Evolutionary conservation across 2,113 vertebrate species (phyloP), one percentile per base, ranked within the genome.

Genomic region (Lampris megalopsis): DNA sequence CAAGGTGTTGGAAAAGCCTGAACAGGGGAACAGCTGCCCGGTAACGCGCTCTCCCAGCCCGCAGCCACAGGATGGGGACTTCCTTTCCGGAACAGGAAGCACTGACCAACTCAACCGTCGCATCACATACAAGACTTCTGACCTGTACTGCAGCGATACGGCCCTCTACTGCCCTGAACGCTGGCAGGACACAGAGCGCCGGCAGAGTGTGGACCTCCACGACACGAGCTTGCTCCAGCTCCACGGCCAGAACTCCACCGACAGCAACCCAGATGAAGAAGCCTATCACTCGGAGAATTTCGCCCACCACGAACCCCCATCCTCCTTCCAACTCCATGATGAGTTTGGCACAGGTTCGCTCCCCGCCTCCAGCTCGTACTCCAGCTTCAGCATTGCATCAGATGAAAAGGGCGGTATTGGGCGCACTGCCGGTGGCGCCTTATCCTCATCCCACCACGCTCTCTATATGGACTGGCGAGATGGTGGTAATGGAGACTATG

Each of bases 91-190:
- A 40, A 89, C 94, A 48, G 96, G 94, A 24, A 91, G 93, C 6
- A 73, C 80, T 0, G 96, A 97, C 68, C 95, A 96, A 77, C 87
- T 92, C 0, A 92, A 94, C 58, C 92, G 95, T 1, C 92, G 93
- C 2, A 65, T 91, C n/a, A 89, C 95, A 0, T 97, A 95, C 75
- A 98, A 99, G 85, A 92, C 88, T 0, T 93, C 94, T 0, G 97
- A 99, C 79, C 84, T 97, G 77, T 98, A 97, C 91, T 95, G 96
- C 92, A 98, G 98, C 0, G 97, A 99, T 83, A 96, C 97, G 0
- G 97, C 96, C 0, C 96, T 98, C 52, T 98, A 99, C 85, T 97
- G 97, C 81, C 96, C 97, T 0, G 95, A 96, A 63, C 94, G 96
- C 43, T 92, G 96, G 84, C 96, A 94, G 52, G 95, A 86, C 4